Evolutionary conservation across 2,888 invertebrate species (phyloP).

Genomic region (Silvanus unidentatus): DNA sequence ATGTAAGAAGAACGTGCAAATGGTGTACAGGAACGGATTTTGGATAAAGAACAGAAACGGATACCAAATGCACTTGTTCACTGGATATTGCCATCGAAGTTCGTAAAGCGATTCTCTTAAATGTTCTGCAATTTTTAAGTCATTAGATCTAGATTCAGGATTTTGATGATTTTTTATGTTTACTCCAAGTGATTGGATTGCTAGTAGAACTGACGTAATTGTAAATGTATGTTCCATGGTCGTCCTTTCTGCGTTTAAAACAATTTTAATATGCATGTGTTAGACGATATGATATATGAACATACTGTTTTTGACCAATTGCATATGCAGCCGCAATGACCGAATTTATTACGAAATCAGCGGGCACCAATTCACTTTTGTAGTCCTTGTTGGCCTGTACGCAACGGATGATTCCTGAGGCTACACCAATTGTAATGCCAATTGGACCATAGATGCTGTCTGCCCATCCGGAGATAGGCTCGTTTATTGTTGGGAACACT

Average conservation of each 20-base stretch:
- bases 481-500: conserved; percentile 53
- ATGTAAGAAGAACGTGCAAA: conserved; percentile 8
- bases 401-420: conserved; percentile 53
- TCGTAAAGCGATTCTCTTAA: too few relatives aligned
- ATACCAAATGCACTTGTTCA: conserved; percentile 8
- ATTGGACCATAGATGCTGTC: conserved; percentile 72
- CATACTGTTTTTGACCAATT: conserved; percentile 20
- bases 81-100: not conserved
- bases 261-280: too few relatives aligned
- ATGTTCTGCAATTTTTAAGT: too few relatives aligned
- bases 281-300: too few relatives aligned
- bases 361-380: conserved; percentile 60
- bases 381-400: conserved; percentile 50
- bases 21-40: not conserved
- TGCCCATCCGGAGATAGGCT: conserved; percentile 63
- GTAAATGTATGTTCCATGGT: conserved; percentile 42
- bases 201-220: conserved; percentile 40
- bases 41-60: conserved; percentile 4
- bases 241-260: conserved; percentile 39
- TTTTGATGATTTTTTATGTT: conserved; percentile 5
- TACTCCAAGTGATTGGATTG: conserved; percentile 15
- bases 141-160: too few relatives aligned
- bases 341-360: conserved; percentile 59
- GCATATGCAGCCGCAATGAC: conserved; percentile 57
- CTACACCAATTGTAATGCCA: conserved; percentile 47